Evolutionary conservation across 2,797 vertebrate species (phyloP).

Genomic region (Orestias chungarensis): DNA sequence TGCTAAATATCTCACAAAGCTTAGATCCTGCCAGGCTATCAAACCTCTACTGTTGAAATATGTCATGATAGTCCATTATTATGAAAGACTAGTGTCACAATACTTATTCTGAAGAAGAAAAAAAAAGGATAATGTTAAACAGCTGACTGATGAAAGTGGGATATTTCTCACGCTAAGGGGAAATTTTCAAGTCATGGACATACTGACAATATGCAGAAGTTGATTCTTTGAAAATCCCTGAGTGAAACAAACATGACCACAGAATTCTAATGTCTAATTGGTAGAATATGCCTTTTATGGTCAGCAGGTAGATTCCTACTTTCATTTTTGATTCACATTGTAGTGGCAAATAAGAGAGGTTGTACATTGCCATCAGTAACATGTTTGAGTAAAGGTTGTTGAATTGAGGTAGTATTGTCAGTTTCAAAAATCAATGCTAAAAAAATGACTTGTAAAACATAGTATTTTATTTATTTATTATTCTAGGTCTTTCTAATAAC

Average conservation of each 20-base stretch:
- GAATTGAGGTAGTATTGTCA: neutral
- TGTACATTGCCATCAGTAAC: no score
- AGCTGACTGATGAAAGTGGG: slow-evolving; percentile 22
- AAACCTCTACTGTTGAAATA: slow-evolving; percentile 27
- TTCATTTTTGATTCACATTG: neutral
- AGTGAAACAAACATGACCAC: neutral
- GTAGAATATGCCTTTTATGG: neutral
- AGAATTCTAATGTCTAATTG: neutral
- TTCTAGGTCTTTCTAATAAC: neutral
- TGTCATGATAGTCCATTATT: slow-evolving; percentile 50
- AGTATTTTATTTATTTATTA: no score
- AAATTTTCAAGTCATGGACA: slow-evolving; percentile 28
- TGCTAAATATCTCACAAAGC: slow-evolving; percentile 6
- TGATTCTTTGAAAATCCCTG: neutral
- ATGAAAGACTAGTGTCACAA: slow-evolving; percentile 53
- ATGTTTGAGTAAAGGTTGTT: neutral
- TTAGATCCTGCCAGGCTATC: slow-evolving; percentile 41
- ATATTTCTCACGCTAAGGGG: slow-evolving; percentile 31
- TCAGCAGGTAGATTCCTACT: neutral
- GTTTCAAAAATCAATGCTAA: neutral
- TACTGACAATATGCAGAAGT: neutral
- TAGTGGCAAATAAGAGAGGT: neutral
- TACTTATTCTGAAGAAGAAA: slow-evolving; percentile 16
- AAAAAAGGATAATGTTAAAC: slow-evolving; percentile 2
- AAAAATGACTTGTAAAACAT: neutral